A percentile compares a stretch with the other conserved stretches of the same genome.
These are phyloP conservation scores for Axinella damicornis DNA, from an alignment of 37 sponge, comb jelly and placozoan species.

Conservation along the genomic window DNA sequence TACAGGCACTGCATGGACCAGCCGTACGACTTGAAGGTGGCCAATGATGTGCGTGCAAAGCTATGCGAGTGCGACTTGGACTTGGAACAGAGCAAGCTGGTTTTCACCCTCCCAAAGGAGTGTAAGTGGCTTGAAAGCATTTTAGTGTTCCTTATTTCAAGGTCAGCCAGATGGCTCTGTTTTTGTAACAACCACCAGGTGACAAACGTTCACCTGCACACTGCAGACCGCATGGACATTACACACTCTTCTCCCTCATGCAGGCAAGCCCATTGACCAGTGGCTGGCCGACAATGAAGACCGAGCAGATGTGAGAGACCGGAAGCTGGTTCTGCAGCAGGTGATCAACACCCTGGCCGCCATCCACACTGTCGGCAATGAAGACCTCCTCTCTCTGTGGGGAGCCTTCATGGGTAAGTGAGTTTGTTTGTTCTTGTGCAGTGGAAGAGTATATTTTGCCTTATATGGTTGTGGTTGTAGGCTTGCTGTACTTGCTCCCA, in stretches of 20 bases:
- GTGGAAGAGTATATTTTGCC: not conserved
- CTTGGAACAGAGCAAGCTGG: not conserved
- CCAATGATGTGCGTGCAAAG: slow-evolving; percentile 20
- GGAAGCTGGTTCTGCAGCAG: slow-evolving; percentile 57
- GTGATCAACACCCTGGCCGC: slow-evolving; percentile 45
- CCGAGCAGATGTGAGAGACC: slow-evolving; percentile 26
- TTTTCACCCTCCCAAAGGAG: slow-evolving; percentile 6
- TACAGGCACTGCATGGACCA: not conserved
- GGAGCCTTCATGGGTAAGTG: slow-evolving; percentile 53
- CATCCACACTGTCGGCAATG: slow-evolving; percentile 25
- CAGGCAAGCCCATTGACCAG: slow-evolving; percentile 35
- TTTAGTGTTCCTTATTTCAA: too few species aligned
- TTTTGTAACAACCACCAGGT: not conserved
- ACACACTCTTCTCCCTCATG: not conserved
- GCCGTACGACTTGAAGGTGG: slow-evolving; percentile 33
- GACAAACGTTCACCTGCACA: too few species aligned
- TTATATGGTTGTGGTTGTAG: not conserved
- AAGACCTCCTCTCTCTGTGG: slow-evolving; percentile 29
- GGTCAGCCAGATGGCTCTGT: too few species aligned
- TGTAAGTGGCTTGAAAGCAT: too few species aligned
- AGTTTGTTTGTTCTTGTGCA: not conserved
- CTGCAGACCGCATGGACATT: not conserved
- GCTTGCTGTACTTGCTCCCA: not conserved
- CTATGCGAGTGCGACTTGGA: slow-evolving; percentile 21
- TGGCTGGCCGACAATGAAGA: not conserved